Conservation (phyloP, 2,888 invertebrate species). For the Cenopis cana region DNA sequence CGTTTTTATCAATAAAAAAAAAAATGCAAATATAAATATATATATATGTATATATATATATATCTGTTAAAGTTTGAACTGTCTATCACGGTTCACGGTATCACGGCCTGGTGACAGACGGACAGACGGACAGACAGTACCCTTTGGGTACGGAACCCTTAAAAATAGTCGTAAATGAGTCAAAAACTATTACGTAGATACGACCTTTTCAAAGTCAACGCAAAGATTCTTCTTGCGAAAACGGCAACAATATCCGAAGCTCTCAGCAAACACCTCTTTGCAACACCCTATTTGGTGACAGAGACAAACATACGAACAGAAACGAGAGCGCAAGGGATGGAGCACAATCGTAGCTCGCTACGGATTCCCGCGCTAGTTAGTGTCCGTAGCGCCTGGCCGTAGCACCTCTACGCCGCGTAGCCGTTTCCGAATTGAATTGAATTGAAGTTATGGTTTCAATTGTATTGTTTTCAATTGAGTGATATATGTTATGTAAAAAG, state of each 20-base stretch:
- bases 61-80: too few relatives aligned
- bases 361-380: constrained; percentile 56
- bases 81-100: too few relatives aligned
- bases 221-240: constrained; percentile 60
- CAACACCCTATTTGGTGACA: constrained; percentile 63
- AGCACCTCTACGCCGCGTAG: constrained; percentile 67
- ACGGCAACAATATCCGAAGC: constrained; percentile 73
- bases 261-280: constrained; percentile 69
- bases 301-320: constrained; percentile 54
- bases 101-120: too few relatives aligned
- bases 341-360: constrained; percentile 46
- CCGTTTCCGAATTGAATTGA: constrained; percentile 44
- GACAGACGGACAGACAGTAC: too few relatives aligned
- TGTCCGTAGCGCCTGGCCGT: constrained; percentile 66
- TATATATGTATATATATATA: too few relatives aligned
- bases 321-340: constrained; percentile 49
- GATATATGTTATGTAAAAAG: constrained; percentile 79
- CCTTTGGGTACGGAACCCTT: too few relatives aligned
- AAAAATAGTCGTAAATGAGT: not conserved
- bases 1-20: too few relatives aligned
- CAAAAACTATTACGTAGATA: not conserved
- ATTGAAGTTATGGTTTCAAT: constrained; percentile 54
- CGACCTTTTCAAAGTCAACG: not conserved
- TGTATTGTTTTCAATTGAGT: constrained; percentile 56
- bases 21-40: too few relatives aligned